Base-by-base conservation (phyloP, 1,140 invertebrate species). In the Acyrthosiphon pisum region DNA sequence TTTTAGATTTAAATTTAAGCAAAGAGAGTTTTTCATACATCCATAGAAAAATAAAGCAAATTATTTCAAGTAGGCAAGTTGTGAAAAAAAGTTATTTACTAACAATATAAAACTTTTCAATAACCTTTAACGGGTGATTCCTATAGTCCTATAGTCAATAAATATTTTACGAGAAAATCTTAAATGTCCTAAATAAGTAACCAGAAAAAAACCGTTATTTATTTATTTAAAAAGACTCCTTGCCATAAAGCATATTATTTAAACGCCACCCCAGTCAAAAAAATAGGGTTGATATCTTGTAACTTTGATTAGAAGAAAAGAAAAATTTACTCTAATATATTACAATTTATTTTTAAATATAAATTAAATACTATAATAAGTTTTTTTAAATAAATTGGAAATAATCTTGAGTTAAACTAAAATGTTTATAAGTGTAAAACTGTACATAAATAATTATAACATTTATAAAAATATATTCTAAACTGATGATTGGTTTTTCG, bases 71-170 rank as follows among this genome's bases (percentile, higher is more conserved):
- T 8, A 56, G 48, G 23, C 11, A 8, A 37, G n/a, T 50, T 35
- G 30, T 14, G n/a, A 7, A 26, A 89, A 53, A 88, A 89, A 53
- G 35, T 89, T 89, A 56, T 56, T 22, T 53, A 35, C n/a, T 8
- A 56, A 89, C 8, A 90, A 41, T 41, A 60, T 41, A 90, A 90
- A 90, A 90, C 37, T 90, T 90, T 68, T 90, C 89, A 90, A 60
- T 90, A 26, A 56, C 23, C 6, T 14, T 56, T 26, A 90, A 37
- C 2, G 23, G 8, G 30, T 9, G 26, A 90, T 22, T 44, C 11
- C 26, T 14, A 44, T 44, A 18, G 8, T 8, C 0, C 9, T n/a
- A 68, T 44, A 68, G 14, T 30, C 11, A 68, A 68, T 90, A 60
- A 44, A 60, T 90, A 60, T 90, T 22, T 37, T 90, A 37, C 50